Base-by-base conservation (phyloP, 2,797 vertebrate genomes). In the Danio tinwini region DNA sequence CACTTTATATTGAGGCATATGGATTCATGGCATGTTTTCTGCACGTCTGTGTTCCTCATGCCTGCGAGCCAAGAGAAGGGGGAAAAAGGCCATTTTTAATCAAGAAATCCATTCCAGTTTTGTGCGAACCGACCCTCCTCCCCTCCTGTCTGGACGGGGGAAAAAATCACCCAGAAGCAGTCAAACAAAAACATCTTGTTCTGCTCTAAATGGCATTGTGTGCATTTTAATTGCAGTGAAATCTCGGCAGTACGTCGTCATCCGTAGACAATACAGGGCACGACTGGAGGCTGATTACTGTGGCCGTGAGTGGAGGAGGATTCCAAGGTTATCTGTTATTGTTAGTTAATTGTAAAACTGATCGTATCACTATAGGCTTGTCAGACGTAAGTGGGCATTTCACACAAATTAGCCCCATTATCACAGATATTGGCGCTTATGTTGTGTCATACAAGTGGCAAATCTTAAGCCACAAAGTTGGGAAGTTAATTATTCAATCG, bases 161-260 rank as follows among this genome's bases (percentile, higher is more conserved):
- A 83, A 89, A 92, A 93, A 29, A 92, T 94, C 90, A 92, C 90
- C 93, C 92, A 83, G 88, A 89, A 94, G 93, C 93, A 91, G 92
- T 91, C 89, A 90, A 91, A 93, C 93, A 94, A 93, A 94, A 94
- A 87, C 93, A 93, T 93, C 92, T 93, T 94, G 92, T 94, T 94
- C 91, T 91, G 77, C 90, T 93, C 90, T 91, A 94, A 93, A 94
- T 95, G 93, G 93, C 93, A 93, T 93, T 92, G 92, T 92, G 93
- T 93, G 93, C 93, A 93, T 94, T 92, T 94, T 95, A 94, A 95
- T 94, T 94, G 93, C 92, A 89, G 87, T 91, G 92, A 94, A 94
- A 92, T 94, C 93, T 93, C 93, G 85, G 88, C 91, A 93, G 93
- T 93, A 89, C 91, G 87, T 91, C 92, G 74, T 55, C 73, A 78